Base-by-base conservation (phyloP, 1,140 invertebrate genomes). In the Calliopsis andreniformis region DNA sequence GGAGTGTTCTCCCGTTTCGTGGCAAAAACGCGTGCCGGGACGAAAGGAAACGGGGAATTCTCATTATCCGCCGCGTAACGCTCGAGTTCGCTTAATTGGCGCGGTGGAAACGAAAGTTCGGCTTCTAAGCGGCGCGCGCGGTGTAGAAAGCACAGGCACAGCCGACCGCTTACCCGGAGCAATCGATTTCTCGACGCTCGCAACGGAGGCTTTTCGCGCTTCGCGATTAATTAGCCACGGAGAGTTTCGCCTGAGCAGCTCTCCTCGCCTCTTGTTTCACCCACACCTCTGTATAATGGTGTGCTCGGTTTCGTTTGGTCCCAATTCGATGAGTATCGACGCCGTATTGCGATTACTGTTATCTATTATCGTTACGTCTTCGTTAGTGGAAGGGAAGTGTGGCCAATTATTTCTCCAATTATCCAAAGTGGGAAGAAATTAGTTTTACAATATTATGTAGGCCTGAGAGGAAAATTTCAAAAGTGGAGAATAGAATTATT, bases 181-280 rank as follows among this genome's bases (percentile, higher is more conserved):
- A 85, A 88, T 89, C 85, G 88, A 88, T 89, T 85, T 87, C 87
- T 87, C 86, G 83, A 82, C 76, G 53, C 28, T 78, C 39, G 66
- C 58, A 79, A 78, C 56, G 55, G 70, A 62, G 68, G 68, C 56
- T 42, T 73, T 73, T 78, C 62, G 82, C 76, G 80, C 70, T 82
- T 88, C 83, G 79, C 79, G 73, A 86, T 80, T 83, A 86, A 87
- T 81, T 85, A 83, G 63, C 67, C 64, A n/a, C 59, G 75, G 14
- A 28, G 18, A 77, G 68, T 77, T 56, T 71, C 75, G 67, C 67
- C 58, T 55, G 56, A 71, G 42, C 45, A 63, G 45, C 39, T 70
- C 39, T 70, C 23, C 23, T 32, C 20, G 23, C 32, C 18, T 18
- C 6, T 16, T 25, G 47, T 63, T 72, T 55, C 49, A 25, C 55